Evolutionary conservation across 1,140 invertebrate genomes (phyloP).

Genomic region (Drosophila arizonae): DNA sequence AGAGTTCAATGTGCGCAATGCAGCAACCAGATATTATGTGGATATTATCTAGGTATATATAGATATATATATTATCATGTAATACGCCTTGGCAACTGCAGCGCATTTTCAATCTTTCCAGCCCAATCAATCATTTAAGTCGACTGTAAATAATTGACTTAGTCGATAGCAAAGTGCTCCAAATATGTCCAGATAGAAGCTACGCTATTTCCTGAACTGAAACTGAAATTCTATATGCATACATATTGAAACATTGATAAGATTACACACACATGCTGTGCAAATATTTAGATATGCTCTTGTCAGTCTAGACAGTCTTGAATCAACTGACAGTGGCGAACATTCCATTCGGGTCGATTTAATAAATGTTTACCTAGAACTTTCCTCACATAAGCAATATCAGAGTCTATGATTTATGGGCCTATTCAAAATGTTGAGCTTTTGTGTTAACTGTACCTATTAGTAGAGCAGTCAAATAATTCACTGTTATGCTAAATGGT

Average conservation of each 20-base stretch:
- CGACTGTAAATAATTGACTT: conserved; percentile 32
- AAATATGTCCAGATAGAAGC: conserved; percentile 18
- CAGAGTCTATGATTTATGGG: conserved; percentile 21
- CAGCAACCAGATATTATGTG: background rate
- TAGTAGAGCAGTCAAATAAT: conserved; percentile 6
- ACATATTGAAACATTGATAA: conserved; percentile 22
- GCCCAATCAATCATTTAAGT: conserved; percentile 43
- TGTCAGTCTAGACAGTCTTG: conserved; percentile 9
- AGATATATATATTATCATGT: background rate
- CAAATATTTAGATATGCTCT: conserved; percentile 10
- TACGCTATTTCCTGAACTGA: conserved; percentile 2
- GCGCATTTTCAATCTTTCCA: background rate
- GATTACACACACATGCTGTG: conserved; percentile 20
- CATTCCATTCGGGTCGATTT: background rate
- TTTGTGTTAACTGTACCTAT: conserved; percentile 15
- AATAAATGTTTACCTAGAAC: background rate
- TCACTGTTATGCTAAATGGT: conserved; percentile 15
- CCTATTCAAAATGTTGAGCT: background rate
- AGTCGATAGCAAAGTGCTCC: conserved; percentile 24
- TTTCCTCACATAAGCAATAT: conserved; percentile 16
- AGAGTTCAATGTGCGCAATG: conserved; percentile 20
- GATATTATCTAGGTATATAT: conserved; percentile 10
- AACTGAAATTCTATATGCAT: background rate
- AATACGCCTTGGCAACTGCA: background rate
- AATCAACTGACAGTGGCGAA: conserved; percentile 4